Evolutionary conservation across 92 coral and sea anemone species (phyloP).

Genomic region (Epizoanthus scotinus): DNA sequence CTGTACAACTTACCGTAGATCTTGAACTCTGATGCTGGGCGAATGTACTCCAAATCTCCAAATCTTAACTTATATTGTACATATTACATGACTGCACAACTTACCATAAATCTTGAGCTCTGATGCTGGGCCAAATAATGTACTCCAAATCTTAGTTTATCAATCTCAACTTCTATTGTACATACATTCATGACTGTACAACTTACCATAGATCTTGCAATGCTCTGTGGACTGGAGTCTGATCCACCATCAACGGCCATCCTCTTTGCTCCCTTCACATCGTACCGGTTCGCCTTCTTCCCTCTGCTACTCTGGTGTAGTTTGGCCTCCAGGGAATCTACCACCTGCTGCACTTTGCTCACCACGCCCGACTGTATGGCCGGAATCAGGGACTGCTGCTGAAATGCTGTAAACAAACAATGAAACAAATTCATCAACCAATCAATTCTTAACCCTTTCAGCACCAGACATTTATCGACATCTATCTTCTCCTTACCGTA

Average conservation of each 20-base stretch:
- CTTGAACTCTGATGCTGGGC: too few species aligned
- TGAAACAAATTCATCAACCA: neutral
- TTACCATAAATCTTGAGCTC: too few species aligned
- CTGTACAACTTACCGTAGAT: too few species aligned
- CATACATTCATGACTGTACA: too few species aligned
- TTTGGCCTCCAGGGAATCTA: slow-evolving; percentile 60
- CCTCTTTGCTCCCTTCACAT: slow-evolving; percentile 52
- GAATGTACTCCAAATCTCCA: too few species aligned
- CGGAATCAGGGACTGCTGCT: slow-evolving; percentile 62
- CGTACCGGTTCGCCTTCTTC: slow-evolving; percentile 19
- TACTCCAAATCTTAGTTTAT: too few species aligned
- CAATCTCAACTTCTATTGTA: neutral
- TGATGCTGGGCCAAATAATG: too few species aligned
- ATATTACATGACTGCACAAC: too few species aligned
- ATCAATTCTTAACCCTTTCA: too few species aligned
- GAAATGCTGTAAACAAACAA: slow-evolving; percentile 56
- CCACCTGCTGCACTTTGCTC: slow-evolving; percentile 54
- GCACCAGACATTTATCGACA: too few species aligned
- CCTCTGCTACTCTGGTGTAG: neutral
- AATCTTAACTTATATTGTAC: too few species aligned
- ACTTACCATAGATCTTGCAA: slow-evolving; percentile 12
- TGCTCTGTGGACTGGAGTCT: neutral
- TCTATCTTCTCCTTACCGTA: too few species aligned
- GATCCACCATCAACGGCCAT: slow-evolving; percentile 6
- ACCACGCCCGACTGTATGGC: slow-evolving; percentile 87